Base-by-base conservation (phyloP, 2,797 vertebrate species). In the Silurus aristotelis region DNA sequence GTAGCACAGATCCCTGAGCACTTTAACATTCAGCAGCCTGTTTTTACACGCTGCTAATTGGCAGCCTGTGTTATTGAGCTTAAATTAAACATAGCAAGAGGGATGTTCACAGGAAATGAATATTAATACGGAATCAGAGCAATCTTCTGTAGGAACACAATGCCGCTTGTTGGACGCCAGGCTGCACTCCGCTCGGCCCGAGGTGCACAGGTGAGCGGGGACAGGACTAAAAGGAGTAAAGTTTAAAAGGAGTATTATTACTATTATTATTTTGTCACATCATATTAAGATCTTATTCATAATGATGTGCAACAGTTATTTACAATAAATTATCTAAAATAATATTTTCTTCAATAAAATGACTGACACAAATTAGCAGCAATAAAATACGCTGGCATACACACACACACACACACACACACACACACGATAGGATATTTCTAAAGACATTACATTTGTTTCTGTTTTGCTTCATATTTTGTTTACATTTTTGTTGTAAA, bases 41-140 rank as follows among this genome's bases (percentile, higher is more conserved):
- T 85, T 86, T 89, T 89, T 86, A 75, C 56, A 88, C 71, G 27
- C 55, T 9, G 64, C 80, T 91, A 90, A 91, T 91, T 90, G 90
- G 89, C 86, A 89, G 89, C 43, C 71, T 43, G 73, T 86, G 89
- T 92, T 87, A 89, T 87, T 52, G 48, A 61, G 72, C 91, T 88
- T 90, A 87, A 90, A 89, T 91, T 90, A 91, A 89, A 88, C 89
- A 85, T 87, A 88, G 72, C 77, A 73, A 48, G 87, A 87, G 83
- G 87, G 92, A 86, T 71, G 87, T 89, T 87, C 84, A 79, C 87
- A 89, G 88, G 76, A 90, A 81, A 52, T 82, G 58, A 83, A 88
- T 89, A 91, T 88, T 80, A 80, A 84, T 87, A 86, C 83, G 71
- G 86, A 20, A 87, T 88, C 66, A 19, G 73, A 87, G 85, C 83